Evolutionary conservation across 92 coral and sea anemone species (phyloP), one percentile per base, ranked within the genome.

Genomic region (Siderastrea siderea): DNA sequence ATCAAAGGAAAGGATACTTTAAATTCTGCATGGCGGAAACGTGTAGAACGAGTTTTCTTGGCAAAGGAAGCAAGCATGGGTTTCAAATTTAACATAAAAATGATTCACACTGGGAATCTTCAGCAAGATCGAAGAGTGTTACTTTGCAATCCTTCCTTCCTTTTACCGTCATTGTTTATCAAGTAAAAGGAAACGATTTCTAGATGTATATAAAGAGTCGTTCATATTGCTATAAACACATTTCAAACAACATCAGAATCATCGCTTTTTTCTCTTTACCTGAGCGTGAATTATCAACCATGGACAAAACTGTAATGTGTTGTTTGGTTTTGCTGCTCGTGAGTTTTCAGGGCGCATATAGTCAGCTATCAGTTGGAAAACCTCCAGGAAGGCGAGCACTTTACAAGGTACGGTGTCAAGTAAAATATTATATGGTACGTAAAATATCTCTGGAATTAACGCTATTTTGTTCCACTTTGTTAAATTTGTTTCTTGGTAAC

Each of bases 261-360:
- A 68, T 46, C 10, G 63, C 7, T 5, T 9, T 7, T 17, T 44
- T 43, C 61, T 79, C 11, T 1, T 71, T 9, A 10, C 16, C 3
- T 6, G 47, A 38, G 47, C 17, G 1, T 4, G 65, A 54, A 55
- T 19, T 43, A 70, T 16, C 7, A 81, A 69, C 12, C 55, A 81
- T 81, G 86, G 51, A 45, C 14, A 54, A 43, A 61, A 55, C 58
- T 69, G 47, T 69, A 26, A 46, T 16, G 2, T 68, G 65, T 54
- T 81, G 66, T 17, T 54, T 81, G 47, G 5, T 68, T 81, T 45
- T 81, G 46, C 57, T 81, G 55, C 69, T 77, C 58, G 47, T 81
- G 4, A 14, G 67, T 68, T 81, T 68, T 43, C 86, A 81, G 9
- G 43, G 7, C 43, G n/a, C 47, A 0, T 43, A 68, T 10, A 44